A percentile compares a stretch with the other conserved stretches of the same genome.
Conservation (phyloP, 2,888 invertebrate genomes). For the Rhodophaea formosa region DNA sequence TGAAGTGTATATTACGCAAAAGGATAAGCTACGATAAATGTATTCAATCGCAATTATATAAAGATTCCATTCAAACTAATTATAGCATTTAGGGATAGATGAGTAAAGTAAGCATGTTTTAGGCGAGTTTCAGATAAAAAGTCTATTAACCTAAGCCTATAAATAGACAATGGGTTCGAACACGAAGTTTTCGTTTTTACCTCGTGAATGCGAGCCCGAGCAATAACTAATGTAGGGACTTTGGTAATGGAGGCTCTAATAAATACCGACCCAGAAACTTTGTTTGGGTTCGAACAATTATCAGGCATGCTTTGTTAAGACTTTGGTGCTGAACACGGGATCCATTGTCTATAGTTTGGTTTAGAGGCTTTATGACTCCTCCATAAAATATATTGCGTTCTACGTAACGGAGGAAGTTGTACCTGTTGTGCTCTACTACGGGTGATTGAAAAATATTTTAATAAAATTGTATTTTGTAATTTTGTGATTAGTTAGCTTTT, state of each 20-base stretch:
- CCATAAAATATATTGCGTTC: slow-evolving; percentile 19
- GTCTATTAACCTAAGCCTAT: slow-evolving; percentile 12
- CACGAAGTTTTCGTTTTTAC: slow-evolving; percentile 23
- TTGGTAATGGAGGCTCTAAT: slow-evolving; percentile 44
- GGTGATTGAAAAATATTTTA: not conserved
- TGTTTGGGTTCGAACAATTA: slow-evolving; percentile 57
- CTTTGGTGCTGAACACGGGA: slow-evolving; percentile 40
- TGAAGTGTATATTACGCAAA: too few relatives aligned
- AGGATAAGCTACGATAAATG: too few relatives aligned
- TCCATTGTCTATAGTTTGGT: slow-evolving; percentile 41
- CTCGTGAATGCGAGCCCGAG: slow-evolving; percentile 23
- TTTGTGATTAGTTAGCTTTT: too few relatives aligned
- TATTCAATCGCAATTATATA: not conserved
- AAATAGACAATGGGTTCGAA: slow-evolving; percentile 18
- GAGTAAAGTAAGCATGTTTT: slow-evolving; percentile 1
- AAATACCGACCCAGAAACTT: slow-evolving; percentile 58
- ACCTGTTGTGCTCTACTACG: not conserved
- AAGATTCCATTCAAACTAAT: not conserved
- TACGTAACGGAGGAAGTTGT: not conserved
- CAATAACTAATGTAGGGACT: slow-evolving; percentile 42
- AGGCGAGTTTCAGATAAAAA: slow-evolving; percentile 13
- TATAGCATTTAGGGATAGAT: not conserved
- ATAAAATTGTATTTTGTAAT: not conserved
- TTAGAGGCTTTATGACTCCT: slow-evolving; percentile 33
- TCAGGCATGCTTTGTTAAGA: slow-evolving; percentile 52